These are phyloP conservation scores for Percopsis omiscomaycus DNA, from an alignment of 2,797 vertebrate species.

Conservation along the genomic window DNA sequence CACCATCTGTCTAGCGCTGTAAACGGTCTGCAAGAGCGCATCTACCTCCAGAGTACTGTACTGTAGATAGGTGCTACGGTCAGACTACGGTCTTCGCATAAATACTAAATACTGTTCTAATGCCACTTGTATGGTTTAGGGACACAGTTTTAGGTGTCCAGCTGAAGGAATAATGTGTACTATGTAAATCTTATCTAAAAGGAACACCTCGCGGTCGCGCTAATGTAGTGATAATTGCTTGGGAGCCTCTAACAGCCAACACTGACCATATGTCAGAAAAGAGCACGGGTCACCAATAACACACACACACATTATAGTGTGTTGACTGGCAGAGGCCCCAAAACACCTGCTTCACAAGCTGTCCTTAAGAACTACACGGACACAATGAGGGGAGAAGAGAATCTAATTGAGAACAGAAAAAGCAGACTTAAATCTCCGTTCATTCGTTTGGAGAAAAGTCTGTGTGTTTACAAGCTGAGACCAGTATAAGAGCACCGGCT, in stretches of 20 bases:
- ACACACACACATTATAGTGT: slow-evolving; percentile 22
- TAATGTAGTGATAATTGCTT: slow-evolving; percentile 44
- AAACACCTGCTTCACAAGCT: slow-evolving; percentile 74
- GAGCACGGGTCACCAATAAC: neutral
- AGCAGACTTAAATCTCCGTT: no score
- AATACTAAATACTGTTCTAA: no score
- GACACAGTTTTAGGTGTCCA: neutral
- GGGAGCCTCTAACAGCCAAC: slow-evolving; percentile 33
- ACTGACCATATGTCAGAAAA: slow-evolving; percentile 55
- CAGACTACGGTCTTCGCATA: no score
- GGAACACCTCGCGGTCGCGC: slow-evolving; percentile 10
- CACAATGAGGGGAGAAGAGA: neutral
- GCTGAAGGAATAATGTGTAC: slow-evolving; percentile 1
- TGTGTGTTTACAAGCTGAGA: no score
- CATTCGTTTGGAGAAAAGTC: neutral
- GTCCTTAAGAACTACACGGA: slow-evolving; percentile 34
- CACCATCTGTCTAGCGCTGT: slow-evolving; percentile 35
- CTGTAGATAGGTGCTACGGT: no score
- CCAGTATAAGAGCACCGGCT: no score
- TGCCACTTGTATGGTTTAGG: no score
- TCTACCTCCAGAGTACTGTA: neutral
- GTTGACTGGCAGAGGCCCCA: slow-evolving; percentile 42
- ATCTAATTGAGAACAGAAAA: neutral
- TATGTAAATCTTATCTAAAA: neutral
- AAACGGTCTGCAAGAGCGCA: neutral